Base-by-base conservation (phyloP, 2,113 vertebrate species). In the Daphoenositta chrysoptera region DNA sequence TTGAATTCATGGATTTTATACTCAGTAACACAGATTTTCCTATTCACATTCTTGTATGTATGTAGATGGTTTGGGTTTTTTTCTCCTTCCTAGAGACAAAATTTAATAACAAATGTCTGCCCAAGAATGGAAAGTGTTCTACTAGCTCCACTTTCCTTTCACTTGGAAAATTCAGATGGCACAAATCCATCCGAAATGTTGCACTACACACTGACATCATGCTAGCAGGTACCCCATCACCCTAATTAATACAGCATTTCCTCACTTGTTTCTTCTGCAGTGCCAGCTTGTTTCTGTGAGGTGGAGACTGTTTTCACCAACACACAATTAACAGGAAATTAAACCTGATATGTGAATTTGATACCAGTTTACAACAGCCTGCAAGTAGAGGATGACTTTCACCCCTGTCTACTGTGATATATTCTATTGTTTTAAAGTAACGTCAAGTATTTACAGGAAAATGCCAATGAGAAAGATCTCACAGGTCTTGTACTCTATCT, bases 181-280 rank as follows among this genome's bases (percentile, higher is more conserved):
- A 77, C 27, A 66, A 82, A 63, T 44, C 45, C 65, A 31, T 28
- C 37, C 85, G 45, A 65, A 64, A 61, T 37, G 50, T 69, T 92
- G 26, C 17, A 57, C 23, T 86, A 35, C 10, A 24, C 63, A 22
- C 69, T 73, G 77, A 63, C 83, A 84, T 88, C 77, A 78, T 61
- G 27, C 54, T 92, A 83, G 77, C 65, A 96, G 83, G 31, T 95
- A 88, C 83, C 18, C 4, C 78, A 85, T 83, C 39, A 68, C 15
- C 40, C n/a, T 91, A 96, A 97, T 97, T 96, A 94, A 97, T 94
- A 85, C 91, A 80, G 95, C 0, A 9, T 96, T 94, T 96, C 48
- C 64, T 97, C 90, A 75, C 40, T 53, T 3, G 4, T 11, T 37
- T 83, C 75, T 79, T 65, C 68, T 80, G 51, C 89, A 88, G 42